Evolutionary conservation across 2,888 invertebrate genomes (phyloP).

Genomic region (Coelopa pilipes): DNA sequence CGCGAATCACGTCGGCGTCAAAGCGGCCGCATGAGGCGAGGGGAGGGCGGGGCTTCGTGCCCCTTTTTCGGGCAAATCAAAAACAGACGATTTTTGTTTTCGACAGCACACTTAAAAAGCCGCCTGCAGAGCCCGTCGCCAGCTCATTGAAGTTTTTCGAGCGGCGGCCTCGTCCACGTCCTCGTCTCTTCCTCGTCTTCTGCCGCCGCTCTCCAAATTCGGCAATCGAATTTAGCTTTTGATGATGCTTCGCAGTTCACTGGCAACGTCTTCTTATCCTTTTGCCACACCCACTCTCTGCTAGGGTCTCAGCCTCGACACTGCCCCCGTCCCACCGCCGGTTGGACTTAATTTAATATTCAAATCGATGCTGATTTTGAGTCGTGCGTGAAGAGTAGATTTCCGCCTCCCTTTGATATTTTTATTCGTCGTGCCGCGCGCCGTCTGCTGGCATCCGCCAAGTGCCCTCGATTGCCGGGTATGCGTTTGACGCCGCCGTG

Average conservation of each 20-base stretch:
- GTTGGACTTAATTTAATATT: too few relatives aligned
- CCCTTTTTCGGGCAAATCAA: conserved; percentile 63
- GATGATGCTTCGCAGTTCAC: conserved; percentile 14
- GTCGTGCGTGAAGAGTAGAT: too few relatives aligned
- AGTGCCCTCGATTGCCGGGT: too few relatives aligned
- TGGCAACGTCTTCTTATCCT: background rate
- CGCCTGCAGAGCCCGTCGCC: conserved; percentile 28
- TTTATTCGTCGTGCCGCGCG: too few relatives aligned
- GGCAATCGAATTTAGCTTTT: conserved; percentile 29
- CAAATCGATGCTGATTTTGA: too few relatives aligned
- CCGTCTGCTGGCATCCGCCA: too few relatives aligned
- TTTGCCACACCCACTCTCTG: background rate
- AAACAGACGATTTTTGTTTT: conserved; percentile 66
- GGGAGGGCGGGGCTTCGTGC: conserved; percentile 15
- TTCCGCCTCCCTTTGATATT: too few relatives aligned
- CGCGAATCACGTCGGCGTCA: conserved; percentile 34
- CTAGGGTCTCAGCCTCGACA: too few relatives aligned
- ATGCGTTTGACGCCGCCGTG: too few relatives aligned
- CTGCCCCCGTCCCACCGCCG: too few relatives aligned
- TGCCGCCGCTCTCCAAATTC: conserved; percentile 1
- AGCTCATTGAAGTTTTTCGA: conserved; percentile 31
- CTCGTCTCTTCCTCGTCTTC: too few relatives aligned
- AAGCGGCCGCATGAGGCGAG: background rate
- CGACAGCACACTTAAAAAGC: conserved; percentile 63
- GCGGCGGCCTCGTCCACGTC: background rate